These are phyloP conservation scores for Apaloderma vittatum DNA, from an alignment of 2,113 vertebrate species.

Conservation along the genomic window DNA sequence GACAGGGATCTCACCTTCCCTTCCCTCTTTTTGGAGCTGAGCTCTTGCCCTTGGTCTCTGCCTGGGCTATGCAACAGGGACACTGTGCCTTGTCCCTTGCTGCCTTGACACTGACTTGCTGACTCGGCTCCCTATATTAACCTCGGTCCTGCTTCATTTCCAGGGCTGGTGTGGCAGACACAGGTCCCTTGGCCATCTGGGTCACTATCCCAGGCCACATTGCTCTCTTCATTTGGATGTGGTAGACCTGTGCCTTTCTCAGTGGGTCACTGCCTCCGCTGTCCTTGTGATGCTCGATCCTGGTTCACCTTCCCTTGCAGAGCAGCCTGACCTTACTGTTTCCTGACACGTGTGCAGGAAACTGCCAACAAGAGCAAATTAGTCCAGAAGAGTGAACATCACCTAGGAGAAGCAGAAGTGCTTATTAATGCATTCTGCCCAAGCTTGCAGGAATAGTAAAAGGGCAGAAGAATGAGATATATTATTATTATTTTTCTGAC, in stretches of 20 bases:
- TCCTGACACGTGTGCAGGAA: fast-evolving
- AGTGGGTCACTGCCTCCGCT: fast-evolving
- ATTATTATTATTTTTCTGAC: neutral
- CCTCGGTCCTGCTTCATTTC: fast-evolving
- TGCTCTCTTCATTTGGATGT: fast-evolving
- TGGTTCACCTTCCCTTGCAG: neutral
- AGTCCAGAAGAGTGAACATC: neutral
- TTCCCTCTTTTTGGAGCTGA: neutral
- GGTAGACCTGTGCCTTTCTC: neutral
- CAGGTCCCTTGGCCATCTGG: fast-evolving
- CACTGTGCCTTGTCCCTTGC: fast-evolving
- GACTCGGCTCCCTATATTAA: neutral
- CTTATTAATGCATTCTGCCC: neutral
- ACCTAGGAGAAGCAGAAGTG: neutral
- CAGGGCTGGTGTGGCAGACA: neutral
- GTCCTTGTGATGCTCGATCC: fast-evolving
- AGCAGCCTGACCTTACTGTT: neutral
- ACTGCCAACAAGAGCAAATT: neutral
- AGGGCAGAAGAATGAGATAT: neutral
- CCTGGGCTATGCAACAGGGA: fast-evolving
- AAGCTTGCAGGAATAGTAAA: neutral
- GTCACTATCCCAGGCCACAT: fast-evolving
- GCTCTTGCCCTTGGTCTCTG: fast-evolving
- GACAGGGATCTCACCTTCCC: neutral
- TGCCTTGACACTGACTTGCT: neutral